These are phyloP conservation scores for Ceraclea dissimilis DNA, from an alignment of 2,888 invertebrate genomes.

Conservation along the genomic window DNA sequence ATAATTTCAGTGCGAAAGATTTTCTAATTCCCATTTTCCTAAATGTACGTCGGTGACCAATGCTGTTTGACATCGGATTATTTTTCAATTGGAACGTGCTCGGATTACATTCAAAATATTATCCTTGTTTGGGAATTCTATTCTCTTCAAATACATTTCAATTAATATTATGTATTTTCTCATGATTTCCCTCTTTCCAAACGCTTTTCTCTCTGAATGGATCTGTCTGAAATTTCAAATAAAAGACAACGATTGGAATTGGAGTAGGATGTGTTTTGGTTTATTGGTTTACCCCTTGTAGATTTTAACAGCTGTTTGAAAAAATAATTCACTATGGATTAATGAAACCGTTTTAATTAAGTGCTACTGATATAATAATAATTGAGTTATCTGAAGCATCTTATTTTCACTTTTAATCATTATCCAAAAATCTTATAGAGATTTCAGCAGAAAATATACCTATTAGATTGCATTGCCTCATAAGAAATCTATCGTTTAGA, in stretches of 20 bases:
- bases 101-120: conserved; percentile 22
- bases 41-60: conserved; percentile 17
- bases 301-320: too few species aligned
- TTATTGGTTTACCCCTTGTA: too few species aligned
- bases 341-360: too few species aligned
- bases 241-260: background rate
- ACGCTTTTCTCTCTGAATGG: background rate
- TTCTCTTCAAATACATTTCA: conserved; percentile 26
- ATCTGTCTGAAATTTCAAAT: background rate
- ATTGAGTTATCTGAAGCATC: too few species aligned
- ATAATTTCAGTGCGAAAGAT: background rate
- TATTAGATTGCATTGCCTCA: too few species aligned
- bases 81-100: conserved; percentile 26
- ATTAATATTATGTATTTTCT: conserved; percentile 22
- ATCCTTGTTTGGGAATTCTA: conserved; percentile 11
- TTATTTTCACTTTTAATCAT: too few species aligned
- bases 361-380: too few species aligned
- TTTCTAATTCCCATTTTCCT: background rate
- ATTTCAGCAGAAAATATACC: too few species aligned
- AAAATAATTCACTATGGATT: too few species aligned
- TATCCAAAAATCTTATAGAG: too few species aligned
- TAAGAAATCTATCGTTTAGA: too few species aligned
- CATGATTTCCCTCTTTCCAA: conserved; percentile 3
- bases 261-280: too few species aligned
- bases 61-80: conserved; percentile 24